Conservation (phyloP, 2,888 invertebrate species). For the Polyommatus icarus region DNA sequence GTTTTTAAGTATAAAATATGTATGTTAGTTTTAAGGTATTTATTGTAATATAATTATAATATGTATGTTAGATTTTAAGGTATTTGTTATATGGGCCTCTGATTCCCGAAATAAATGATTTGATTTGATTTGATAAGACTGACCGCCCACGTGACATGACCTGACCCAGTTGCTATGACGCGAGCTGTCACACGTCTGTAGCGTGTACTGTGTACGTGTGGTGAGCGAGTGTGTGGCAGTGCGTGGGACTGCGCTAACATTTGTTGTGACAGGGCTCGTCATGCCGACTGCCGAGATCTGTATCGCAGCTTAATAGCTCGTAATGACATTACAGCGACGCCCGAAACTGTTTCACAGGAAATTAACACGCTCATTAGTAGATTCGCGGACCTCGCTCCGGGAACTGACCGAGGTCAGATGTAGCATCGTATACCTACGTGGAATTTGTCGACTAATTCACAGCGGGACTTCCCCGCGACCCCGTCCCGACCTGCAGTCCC, state of each 20-base stretch:
- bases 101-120: no score
- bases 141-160: neutral
- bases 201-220: neutral
- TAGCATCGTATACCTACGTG: neutral
- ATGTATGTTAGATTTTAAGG: no score
- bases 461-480: neutral
- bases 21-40: no score
- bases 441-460: neutral
- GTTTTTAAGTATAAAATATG: no score
- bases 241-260: conserved; percentile 27
- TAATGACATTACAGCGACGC: neutral
- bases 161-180: neutral
- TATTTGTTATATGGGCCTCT: no score
- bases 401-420: neutral
- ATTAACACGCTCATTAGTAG: neutral
- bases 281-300: conserved; percentile 15
- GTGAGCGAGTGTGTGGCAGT: neutral
- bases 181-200: neutral
- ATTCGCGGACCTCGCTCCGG: neutral
- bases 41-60: no score
- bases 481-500: neutral
- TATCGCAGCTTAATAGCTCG: conserved; percentile 8
- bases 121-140: neutral
- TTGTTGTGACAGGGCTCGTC: conserved; percentile 24
- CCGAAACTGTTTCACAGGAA: neutral